Base-by-base conservation (phyloP, 2,888 invertebrate species). In the Chrysina gloriosa region DNA sequence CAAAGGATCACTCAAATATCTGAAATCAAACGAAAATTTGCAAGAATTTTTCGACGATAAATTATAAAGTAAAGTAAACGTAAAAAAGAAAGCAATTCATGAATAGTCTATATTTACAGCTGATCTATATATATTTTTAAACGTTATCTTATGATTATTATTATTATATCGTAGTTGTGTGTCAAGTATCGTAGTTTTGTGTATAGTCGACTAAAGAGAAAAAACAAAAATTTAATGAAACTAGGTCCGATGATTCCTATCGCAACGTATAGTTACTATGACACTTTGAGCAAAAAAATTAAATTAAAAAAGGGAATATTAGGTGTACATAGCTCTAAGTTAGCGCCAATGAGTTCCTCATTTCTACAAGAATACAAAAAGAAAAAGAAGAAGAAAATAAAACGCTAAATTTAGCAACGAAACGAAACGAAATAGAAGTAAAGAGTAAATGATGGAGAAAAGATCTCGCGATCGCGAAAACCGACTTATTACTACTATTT, bases 201-300 rank as follows among this genome's bases (percentile, higher is more conserved):
- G 80, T 81, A 81, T 80, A 70, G 66, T 64, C 66, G 69, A 65
- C 68, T 65, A 68, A 48, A 68, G 64, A 42, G 29, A 50, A 54
- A 63, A 54, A 63, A 47, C 50, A 66, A 52, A 19, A 52, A 31
- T 14, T 11, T 31, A 52, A 52, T 52, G 34, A 52, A 61, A 61
- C 58, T 61, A 61, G 72, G 73, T 74, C 71, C 73, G 73, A 83
- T 80, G 82, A 83, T 82, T 84, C 84, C 84, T 84, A 84, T 82
- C 80, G 84, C 83, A 83, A 84, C 84, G 81, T 81, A 83, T 83
- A 84, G 84, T 84, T 84, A 84, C 83, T 84, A 83, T 76, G 77
- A 79, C 76, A 73, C 70, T 66, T 50, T 61, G 58, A 61, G 31
- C 29, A 52, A 52, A 52, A 52, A 31, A 52, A 52, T 25, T 27